These are phyloP conservation scores for Tetanocera ferruginea DNA, from an alignment of 2,888 invertebrate genomes.

Conservation along the genomic window DNA sequence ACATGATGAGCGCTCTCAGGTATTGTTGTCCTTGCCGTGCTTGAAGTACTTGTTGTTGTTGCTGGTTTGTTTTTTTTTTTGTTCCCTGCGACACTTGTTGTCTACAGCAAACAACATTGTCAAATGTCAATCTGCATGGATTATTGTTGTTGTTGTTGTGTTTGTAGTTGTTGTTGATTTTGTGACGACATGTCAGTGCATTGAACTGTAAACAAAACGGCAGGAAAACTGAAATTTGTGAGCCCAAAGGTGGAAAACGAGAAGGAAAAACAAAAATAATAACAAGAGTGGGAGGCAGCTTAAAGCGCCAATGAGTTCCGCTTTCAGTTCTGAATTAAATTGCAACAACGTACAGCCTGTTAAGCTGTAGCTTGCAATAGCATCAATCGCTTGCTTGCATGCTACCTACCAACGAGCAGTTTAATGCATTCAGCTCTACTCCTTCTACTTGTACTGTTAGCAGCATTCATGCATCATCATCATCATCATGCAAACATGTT, in stretches of 20 bases:
- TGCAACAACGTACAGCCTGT: neutral
- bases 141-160: neutral
- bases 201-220: constrained; percentile 13
- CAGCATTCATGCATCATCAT: constrained; percentile 7
- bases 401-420: too few species aligned
- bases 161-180: neutral
- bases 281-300: too few species aligned
- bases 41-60: too few species aligned
- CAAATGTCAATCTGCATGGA: neutral
- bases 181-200: neutral
- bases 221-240: too few species aligned
- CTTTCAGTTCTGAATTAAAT: neutral
- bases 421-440: too few species aligned
- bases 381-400: too few species aligned
- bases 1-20: too few species aligned
- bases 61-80: too few species aligned
- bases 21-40: too few species aligned
- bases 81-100: neutral
- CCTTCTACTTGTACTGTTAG: too few species aligned
- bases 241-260: too few species aligned
- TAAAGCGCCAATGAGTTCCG: too few species aligned
- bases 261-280: neutral
- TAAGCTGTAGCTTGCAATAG: neutral
- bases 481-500: constrained; percentile 2
- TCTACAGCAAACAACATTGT: neutral